Base-by-base conservation (phyloP, 2,797 vertebrate genomes). In the Diglossa cyanea region DNA sequence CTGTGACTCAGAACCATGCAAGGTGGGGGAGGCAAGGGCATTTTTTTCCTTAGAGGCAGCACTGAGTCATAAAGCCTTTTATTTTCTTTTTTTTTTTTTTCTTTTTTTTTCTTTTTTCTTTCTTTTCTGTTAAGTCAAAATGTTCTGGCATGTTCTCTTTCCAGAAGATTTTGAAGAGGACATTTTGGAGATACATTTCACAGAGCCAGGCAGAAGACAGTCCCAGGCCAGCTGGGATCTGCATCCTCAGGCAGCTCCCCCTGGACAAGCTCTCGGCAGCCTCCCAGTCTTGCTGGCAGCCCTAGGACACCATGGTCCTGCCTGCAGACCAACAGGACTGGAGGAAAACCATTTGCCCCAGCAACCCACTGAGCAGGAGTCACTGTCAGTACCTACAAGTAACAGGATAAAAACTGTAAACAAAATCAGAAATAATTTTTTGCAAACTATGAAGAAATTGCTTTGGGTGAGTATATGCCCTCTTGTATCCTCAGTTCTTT, bases 31-130 rank as follows among this genome's bases (percentile, higher is more conserved):
- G 37, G 44, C 9, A 92, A 68, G 58, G 42, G 45, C 61, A 26
- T 78, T 93, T 70, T 70, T 91, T 93, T 75, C 87, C 91, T 94
- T 88, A 84, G 79, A 91, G 89, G 48, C 62, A 86, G 55, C n/a
- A 67, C 60, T 91, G 96, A 96, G 51, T 97, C 96, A 96, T 61
- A 94, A 94, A 96, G 55, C 3, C 28, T 21, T 61, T 61, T 20
- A 2, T 10, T 25, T 11, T 25, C 30, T 23, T 6, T 15, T 10
- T 21, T 3, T 12, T 24, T 23, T 10, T 33, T 31, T 9, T 5
- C 37, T 57, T n/a, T 6, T 39, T 33, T 31, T 13, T 0, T 23
- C 19, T 42, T 50, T 31, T 6, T 33, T 48, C 15, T 13, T 25
- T 21, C 6, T 76, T 31, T 75, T 88, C 42, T 78, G 6, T 70